Percentiles rank a stretch among this genome's conserved stretches.
Conservation (phyloP, 2,888 invertebrate genomes). For the Parapristionchus giblindavisi region DNA sequence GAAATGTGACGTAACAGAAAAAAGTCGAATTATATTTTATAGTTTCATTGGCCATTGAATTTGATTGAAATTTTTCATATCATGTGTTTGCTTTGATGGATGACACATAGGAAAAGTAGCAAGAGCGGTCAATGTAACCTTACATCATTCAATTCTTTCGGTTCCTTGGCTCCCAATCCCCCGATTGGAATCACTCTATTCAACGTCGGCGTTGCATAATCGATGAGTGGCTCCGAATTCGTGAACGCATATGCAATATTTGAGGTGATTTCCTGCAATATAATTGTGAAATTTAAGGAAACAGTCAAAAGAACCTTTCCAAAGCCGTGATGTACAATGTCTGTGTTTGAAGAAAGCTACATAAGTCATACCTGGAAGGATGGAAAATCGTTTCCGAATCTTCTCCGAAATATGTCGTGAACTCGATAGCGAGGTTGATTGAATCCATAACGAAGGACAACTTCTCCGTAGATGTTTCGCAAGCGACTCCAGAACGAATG, state of each 20-base stretch:
- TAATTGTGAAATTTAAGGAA: neutral
- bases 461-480: constrained; percentile 17
- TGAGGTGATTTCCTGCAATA: constrained; percentile 38
- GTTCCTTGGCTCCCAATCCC: constrained; percentile 34
- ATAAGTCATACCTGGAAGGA: constrained; percentile 1
- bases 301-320: too few relatives aligned
- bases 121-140: neutral
- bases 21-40: too few relatives aligned
- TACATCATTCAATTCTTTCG: constrained; percentile 30
- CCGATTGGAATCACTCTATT: constrained; percentile 44
- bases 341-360: neutral
- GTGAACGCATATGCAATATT: constrained; percentile 44
- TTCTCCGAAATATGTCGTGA: neutral
- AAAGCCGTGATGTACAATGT: too few relatives aligned
- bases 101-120: neutral
- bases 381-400: constrained; percentile 23
- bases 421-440: neutral
- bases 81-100: neutral
- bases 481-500: neutral
- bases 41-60: too few relatives aligned
- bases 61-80: too few relatives aligned
- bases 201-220: constrained; percentile 43
- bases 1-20: too few relatives aligned
- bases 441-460: neutral
- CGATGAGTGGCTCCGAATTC: constrained; percentile 45